Conservation (phyloP, 2,797 vertebrate genomes). For the Percopsis omiscomaycus region DNA sequence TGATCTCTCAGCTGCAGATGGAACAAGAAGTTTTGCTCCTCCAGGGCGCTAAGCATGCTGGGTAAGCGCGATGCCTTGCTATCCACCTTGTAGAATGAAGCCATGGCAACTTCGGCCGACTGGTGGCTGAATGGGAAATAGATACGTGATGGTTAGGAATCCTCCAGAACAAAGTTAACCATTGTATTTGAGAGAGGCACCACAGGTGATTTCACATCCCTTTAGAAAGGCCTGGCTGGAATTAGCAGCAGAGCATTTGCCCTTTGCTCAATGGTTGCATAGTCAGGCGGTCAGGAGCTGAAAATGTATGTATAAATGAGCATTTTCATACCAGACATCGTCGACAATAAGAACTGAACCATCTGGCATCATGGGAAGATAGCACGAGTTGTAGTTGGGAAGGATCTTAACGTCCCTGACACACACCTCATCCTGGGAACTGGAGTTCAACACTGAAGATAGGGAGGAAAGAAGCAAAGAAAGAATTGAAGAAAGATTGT, state of each 20-base stretch:
- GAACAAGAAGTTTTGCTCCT: constrained; percentile 91
- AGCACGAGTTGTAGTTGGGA: constrained; percentile 88
- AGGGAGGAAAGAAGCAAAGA: not conserved
- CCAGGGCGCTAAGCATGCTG: constrained; percentile 82
- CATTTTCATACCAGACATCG: constrained; percentile 82
- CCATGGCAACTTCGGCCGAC: constrained; percentile 86
- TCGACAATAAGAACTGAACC: constrained; percentile 89
- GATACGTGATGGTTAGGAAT: not conserved
- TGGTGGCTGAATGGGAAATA: constrained; percentile 77
- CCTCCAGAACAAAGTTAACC: not conserved
- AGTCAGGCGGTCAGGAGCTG: not conserved
- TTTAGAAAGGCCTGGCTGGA: not conserved
- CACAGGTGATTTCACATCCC: not conserved
- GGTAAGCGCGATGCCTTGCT: constrained; percentile 78
- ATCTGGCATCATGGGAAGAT: constrained; percentile 90
- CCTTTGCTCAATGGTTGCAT: not conserved
- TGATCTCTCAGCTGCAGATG: constrained; percentile 83
- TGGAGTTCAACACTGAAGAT: constrained; percentile 82
- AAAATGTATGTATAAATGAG: not conserved
- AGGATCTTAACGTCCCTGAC: constrained; percentile 84
- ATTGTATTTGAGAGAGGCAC: not conserved
- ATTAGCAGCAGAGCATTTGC: not conserved
- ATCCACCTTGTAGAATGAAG: constrained; percentile 83
- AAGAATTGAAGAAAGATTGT: rapidly evolving
- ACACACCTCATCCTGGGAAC: constrained; percentile 85